Evolutionary conservation across 2,888 invertebrate genomes (phyloP), one percentile per base, ranked within the genome.

Genomic region (Unio pictorum): DNA sequence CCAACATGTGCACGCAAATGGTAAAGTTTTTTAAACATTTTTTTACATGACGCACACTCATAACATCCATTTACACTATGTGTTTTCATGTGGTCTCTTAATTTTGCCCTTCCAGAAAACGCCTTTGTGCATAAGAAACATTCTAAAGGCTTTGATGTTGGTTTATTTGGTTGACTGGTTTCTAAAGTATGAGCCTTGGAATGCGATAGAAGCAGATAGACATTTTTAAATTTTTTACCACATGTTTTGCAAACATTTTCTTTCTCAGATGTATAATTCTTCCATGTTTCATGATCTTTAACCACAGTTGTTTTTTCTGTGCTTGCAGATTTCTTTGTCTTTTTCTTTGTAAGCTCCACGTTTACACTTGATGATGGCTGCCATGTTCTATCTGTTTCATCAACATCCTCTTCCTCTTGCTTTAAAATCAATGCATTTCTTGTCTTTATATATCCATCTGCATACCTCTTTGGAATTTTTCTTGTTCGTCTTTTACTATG

Each of bases 191-290:
- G 45, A 45, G 45, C 45, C 15, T 45, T 45, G 45, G 45, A 11
- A 45, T 45, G 45, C 15, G 45, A 11, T 45, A 45, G 45, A 1
- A 45, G 45, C 45, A 15, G 45, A 45, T 15, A 45, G 45, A 45
- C 45, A 45, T 45, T 45, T 45, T 45, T 45, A 45, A 45, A 45
- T 45, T 45, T 45, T 23, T 66, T 63, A 57, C 63, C 69, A n/a
- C 67, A 34, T 7, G 45, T 63, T 11, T 64, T 56, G 45, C 63
- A 57, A n/a, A 70, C 6, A 3, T 61, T 66, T 23, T 66, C 54
- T 30, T 70, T 67, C 23, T 66, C 67, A 5, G 70, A 62, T 28
- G 67, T 55, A 7, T 67, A 23, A 20, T 67, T 58, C 30, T n/a
- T 23, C 58, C 62, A 34, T 23, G 34, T 66, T 7, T 63, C 67